phyloP scores from a whole-genome alignment of 2,113 vertebrate genomes.

The Dasyornis broadbenti region DNA sequence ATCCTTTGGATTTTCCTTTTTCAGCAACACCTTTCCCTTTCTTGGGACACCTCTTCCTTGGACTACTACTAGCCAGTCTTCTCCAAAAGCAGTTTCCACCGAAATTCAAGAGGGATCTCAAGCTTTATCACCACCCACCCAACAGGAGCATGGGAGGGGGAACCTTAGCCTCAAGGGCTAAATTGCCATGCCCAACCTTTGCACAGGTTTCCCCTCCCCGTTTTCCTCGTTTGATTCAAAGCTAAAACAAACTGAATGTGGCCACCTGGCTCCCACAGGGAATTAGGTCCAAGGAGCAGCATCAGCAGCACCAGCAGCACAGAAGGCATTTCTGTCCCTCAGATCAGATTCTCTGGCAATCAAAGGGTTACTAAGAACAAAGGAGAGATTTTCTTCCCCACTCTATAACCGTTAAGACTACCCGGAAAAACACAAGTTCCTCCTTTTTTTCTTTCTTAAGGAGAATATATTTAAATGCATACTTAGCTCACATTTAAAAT shows the following conservation, averaged over 20 bases:
- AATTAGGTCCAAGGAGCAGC: not conserved
- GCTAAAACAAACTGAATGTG: not conserved
- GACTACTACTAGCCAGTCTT: not conserved
- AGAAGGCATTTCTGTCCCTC: not conserved
- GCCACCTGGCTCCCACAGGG: too few species aligned
- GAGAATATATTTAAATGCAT: not conserved
- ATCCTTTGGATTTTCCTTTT: not conserved
- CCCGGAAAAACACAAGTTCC: not conserved
- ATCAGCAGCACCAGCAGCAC: not conserved
- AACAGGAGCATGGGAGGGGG: fast-evolving
- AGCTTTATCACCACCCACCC: not conserved
- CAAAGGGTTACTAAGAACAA: not conserved
- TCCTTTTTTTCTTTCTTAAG: not conserved
- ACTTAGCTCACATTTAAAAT: not conserved
- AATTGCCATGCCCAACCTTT: fast-evolving
- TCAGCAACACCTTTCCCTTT: not conserved
- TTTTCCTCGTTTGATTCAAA: not conserved
- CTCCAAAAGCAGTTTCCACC: not conserved
- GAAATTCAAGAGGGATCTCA: not conserved
- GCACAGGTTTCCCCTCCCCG: not conserved
- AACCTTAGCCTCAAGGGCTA: not conserved
- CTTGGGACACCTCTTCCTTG: not conserved
- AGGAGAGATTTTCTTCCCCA: not conserved
- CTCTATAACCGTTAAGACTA: not conserved
- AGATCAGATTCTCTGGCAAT: not conserved